These are phyloP conservation scores for Drosophila percnosoma DNA, from an alignment of 2,888 invertebrate genomes.

Conservation along the genomic window DNA sequence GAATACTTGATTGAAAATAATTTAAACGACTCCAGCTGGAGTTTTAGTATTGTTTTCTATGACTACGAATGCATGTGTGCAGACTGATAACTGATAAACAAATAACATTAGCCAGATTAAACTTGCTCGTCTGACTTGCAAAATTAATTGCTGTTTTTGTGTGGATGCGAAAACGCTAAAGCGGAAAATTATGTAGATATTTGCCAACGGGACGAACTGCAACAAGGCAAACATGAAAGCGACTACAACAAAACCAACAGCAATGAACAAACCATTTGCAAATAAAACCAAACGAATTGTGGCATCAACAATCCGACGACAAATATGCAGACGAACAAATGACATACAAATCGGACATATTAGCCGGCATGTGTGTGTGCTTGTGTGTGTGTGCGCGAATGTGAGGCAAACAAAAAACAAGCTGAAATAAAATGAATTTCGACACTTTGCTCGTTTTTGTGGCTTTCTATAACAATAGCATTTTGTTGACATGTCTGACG, in stretches of 20 bases:
- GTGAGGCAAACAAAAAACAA: constrained; percentile 11
- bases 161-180: constrained; percentile 28
- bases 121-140: constrained; percentile 14
- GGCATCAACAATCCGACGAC: constrained; percentile 34
- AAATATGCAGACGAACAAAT: constrained; percentile 65
- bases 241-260: constrained; percentile 2
- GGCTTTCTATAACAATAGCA: constrained; percentile 5
- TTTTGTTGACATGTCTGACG: constrained; percentile 1
- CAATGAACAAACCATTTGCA: constrained; percentile 8
- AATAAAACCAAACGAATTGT: constrained; percentile 43
- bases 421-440: constrained; percentile 52
- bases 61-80: neutral
- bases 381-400: neutral
- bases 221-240: constrained; percentile 6
- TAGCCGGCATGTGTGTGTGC: constrained; percentile 7
- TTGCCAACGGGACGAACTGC: constrained; percentile 4
- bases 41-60: neutral
- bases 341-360: constrained; percentile 55
- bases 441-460: constrained; percentile 44
- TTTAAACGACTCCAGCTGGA: neutral
- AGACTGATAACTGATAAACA: constrained; percentile 11
- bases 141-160: constrained; percentile 34
- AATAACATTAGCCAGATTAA: neutral
- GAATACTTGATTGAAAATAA: neutral
- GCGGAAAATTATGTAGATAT: constrained; percentile 18